Conservation (phyloP, 2,888 invertebrate genomes). For the Trissoscelio sp. region DNA sequence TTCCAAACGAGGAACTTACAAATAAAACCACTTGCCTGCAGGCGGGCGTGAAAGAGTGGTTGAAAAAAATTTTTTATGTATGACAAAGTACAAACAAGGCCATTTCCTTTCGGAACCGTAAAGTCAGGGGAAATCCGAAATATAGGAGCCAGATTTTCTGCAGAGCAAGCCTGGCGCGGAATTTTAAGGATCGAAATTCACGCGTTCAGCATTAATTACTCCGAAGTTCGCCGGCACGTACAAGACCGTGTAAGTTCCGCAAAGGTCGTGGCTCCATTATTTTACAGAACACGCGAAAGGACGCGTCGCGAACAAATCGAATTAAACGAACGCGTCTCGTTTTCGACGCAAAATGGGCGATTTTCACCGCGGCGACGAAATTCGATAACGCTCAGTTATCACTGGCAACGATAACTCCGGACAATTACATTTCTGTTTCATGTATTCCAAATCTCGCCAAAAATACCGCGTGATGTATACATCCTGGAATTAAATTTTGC, state of each 20-base stretch:
- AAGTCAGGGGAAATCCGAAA: constrained; percentile 22
- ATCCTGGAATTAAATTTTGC: constrained; percentile 40
- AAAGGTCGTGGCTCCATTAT: constrained; percentile 62
- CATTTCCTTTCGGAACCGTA: constrained; percentile 26
- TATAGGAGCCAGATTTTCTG: constrained; percentile 34
- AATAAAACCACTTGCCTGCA: constrained; percentile 4
- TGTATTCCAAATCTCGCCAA: constrained; percentile 41
- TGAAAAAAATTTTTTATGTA: constrained; percentile 9
- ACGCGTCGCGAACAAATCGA: constrained; percentile 58
- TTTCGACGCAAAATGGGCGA: constrained; percentile 42
- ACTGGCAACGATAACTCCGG: constrained; percentile 37
- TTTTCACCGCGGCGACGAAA: constrained; percentile 64
- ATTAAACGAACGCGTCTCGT: constrained; percentile 61
- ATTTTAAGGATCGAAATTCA: constrained; percentile 59
- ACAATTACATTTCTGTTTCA: constrained; percentile 52
- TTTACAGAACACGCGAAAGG: constrained; percentile 51
- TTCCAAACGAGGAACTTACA: constrained; percentile 3
- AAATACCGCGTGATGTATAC: constrained; percentile 38
- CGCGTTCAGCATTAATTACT: constrained; percentile 62
- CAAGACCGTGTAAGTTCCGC: constrained; percentile 47
- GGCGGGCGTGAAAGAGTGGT: neutral
- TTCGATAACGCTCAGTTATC: constrained; percentile 65
- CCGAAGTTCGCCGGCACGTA: constrained; percentile 47
- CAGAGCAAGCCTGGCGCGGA: constrained; percentile 30
- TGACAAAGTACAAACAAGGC: constrained; percentile 12